A percentile compares a stretch with the other conserved stretches of the same genome.
Evolutionary conservation across 2,888 invertebrate genomes (phyloP).

Genomic region (Tachina grossa): DNA sequence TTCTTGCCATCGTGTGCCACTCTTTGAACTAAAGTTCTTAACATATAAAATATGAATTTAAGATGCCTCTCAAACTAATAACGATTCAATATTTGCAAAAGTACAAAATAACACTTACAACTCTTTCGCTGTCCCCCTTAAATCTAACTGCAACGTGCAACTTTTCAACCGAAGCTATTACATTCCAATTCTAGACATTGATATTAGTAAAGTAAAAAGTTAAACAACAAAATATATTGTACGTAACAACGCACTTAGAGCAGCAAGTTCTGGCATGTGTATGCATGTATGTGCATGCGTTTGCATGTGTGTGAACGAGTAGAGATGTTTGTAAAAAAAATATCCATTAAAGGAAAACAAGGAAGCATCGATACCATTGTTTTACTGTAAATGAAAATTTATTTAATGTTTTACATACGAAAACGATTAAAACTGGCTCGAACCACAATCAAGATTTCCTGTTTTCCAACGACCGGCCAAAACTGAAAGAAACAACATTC

Average conservation of each 20-base stretch:
- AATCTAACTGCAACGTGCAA: too few relatives aligned
- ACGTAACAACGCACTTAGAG: background rate
- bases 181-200: background rate
- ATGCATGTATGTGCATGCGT: background rate
- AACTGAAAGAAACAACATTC: conserved; percentile 1
- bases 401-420: conserved; percentile 75
- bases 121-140: background rate
- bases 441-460: conserved; percentile 71
- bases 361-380: conserved; percentile 30
- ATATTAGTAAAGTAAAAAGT: background rate
- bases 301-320: background rate
- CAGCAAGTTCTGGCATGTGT: background rate
- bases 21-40: background rate
- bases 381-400: conserved; percentile 72
- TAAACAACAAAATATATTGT: background rate
- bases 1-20: too few relatives aligned
- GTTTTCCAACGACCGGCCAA: conserved; percentile 29
- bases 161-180: background rate
- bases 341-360: conserved; percentile 55
- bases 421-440: conserved; percentile 73
- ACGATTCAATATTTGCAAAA: background rate
- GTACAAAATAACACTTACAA: background rate
- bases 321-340: conserved; percentile 8
- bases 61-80: background rate
- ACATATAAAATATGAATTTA: background rate